These are phyloP conservation scores for Poliocrania exsul DNA, from an alignment of 2,797 vertebrate genomes.

Conservation along the genomic window DNA sequence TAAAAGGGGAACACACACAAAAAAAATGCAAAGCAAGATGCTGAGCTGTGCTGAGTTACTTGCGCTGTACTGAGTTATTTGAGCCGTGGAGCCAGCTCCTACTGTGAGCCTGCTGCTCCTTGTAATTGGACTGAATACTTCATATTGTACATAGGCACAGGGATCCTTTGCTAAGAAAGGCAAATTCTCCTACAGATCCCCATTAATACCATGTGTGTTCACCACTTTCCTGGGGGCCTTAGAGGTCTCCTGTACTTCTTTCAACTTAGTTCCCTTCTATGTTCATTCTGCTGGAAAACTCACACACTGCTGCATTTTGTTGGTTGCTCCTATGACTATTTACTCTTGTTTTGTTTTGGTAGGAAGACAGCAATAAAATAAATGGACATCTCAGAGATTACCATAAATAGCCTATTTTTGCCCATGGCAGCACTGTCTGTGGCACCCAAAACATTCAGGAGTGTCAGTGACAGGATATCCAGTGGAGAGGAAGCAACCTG, in stretches of 20 bases:
- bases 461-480: not conserved
- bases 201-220: not conserved
- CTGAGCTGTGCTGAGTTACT: not conserved
- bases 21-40: not conserved
- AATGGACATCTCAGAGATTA: not conserved
- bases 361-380: not conserved
- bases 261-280: not conserved
- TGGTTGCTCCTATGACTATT: not conserved
- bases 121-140: not conserved
- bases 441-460: not conserved
- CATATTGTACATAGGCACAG: not conserved
- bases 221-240: not conserved
- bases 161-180: not conserved
- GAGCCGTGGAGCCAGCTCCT: not conserved
- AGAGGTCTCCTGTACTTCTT: not conserved
- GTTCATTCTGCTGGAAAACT: not conserved
- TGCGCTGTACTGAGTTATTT: not conserved
- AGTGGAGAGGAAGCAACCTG: not conserved
- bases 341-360: not conserved
- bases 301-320: not conserved
- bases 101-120: not conserved
- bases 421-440: not conserved
- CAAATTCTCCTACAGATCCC: not conserved
- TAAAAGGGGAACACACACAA: not conserved
- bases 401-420: not conserved